Evolutionary conservation across 2,113 vertebrate genomes (phyloP).

Genomic region (Mus pahari): DNA sequence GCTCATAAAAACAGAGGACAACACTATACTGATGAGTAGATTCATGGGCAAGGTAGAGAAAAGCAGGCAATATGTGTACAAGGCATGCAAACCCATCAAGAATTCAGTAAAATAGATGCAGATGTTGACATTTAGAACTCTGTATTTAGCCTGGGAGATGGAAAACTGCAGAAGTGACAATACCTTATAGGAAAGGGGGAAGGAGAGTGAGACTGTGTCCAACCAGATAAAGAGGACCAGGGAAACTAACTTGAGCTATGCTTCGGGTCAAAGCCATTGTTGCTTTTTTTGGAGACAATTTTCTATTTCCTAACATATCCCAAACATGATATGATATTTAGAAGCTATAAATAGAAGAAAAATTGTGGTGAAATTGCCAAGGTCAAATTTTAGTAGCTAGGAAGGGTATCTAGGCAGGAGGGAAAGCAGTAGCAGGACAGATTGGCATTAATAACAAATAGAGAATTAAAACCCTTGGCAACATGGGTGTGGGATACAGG

Average conservation of each 20-base stretch:
- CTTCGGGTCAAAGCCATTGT: not conserved
- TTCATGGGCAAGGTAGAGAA: not conserved
- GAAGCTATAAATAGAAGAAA: conserved; percentile 43
- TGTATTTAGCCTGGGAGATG: not conserved
- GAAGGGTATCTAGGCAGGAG: not conserved
- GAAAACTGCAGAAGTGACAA: not conserved
- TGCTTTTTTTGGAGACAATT: not conserved
- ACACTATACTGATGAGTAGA: not conserved
- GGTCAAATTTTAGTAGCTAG: not conserved
- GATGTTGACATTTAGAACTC: not conserved
- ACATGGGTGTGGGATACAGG: not conserved
- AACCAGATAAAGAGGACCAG: not conserved
- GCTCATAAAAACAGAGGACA: not conserved
- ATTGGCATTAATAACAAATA: not conserved
- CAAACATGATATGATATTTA: conserved; percentile 1
- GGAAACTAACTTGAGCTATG: not conserved
- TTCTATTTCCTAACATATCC: not conserved
- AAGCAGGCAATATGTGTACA: not conserved
- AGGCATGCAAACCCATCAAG: not conserved
- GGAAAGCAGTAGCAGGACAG: not conserved
- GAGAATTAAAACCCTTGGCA: not conserved
- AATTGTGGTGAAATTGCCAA: not conserved
- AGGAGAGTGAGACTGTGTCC: not conserved
- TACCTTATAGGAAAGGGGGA: not conserved
- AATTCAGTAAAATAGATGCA: not conserved